These are phyloP conservation scores for Druon quercuslanigerum DNA, from an alignment of 1,140 invertebrate genomes.

Conservation along the genomic window DNA sequence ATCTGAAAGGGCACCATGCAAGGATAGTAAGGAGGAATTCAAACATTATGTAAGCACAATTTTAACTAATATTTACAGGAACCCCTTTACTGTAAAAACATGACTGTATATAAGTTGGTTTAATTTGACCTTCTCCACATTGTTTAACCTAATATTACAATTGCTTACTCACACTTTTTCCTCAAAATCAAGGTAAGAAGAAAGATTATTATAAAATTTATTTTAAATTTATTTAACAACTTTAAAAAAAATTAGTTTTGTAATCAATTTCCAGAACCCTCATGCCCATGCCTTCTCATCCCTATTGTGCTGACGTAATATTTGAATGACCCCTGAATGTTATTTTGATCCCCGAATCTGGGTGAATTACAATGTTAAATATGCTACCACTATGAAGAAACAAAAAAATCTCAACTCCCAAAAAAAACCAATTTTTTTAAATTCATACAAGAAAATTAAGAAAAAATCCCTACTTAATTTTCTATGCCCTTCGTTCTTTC, in stretches of 20 bases:
- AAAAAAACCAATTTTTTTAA: no score
- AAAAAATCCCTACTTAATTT: no score
- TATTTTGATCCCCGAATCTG: no score
- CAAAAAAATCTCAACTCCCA: no score
- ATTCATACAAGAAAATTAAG: no score
- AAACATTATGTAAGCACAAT: constrained; percentile 28
- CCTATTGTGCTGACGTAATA: constrained; percentile 15
- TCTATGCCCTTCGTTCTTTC: no score
- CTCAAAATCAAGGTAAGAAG: constrained; percentile 1
- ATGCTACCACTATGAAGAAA: no score
- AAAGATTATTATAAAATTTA: background rate
- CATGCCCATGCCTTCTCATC: no score
- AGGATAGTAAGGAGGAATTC: constrained; percentile 29
- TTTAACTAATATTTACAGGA: background rate
- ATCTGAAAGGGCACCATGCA: constrained; percentile 25
- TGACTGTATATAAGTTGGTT: background rate
- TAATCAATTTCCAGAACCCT: no score
- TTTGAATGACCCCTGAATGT: constrained; percentile 17
- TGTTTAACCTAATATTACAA: background rate
- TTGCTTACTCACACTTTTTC: background rate
- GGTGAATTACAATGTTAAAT: no score
- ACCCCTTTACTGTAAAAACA: background rate
- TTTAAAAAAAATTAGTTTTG: no score
- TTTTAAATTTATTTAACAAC: background rate
- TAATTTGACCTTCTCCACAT: background rate